These are phyloP conservation scores for Amphiprion ocellaris DNA, from an alignment of 2,113 vertebrate species.

Conservation along the genomic window DNA sequence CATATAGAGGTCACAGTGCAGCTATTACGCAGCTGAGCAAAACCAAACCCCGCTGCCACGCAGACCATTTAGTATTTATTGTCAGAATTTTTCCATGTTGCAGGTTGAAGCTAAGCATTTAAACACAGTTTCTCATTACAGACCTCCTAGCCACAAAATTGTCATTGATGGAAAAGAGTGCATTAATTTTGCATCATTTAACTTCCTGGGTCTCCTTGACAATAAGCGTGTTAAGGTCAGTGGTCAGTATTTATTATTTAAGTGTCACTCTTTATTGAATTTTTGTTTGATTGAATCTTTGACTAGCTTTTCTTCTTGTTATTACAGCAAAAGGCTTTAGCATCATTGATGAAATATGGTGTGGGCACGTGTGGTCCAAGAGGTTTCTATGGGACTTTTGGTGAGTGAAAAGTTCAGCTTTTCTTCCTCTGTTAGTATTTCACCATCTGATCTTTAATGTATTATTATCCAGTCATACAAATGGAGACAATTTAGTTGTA, in stretches of 20 bases:
- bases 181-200: slow-evolving; percentile 96
- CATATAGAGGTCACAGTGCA: too few relatives aligned
- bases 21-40: too few relatives aligned
- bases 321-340: slow-evolving; percentile 89
- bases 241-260: slow-evolving; percentile 76
- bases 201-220: slow-evolving; percentile 95
- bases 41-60: too few relatives aligned
- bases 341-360: slow-evolving; percentile 94
- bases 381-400: slow-evolving; percentile 98
- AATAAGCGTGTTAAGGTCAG: slow-evolving; percentile 94
- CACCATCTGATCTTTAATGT: not conserved
- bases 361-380: slow-evolving; percentile 97
- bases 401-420: slow-evolving; percentile 72
- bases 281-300: not conserved
- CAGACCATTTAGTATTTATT: too few relatives aligned
- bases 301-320: not conserved
- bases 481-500: too few relatives aligned
- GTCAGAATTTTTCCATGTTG: too few relatives aligned
- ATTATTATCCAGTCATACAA: too few relatives aligned
- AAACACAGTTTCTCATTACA: slow-evolving; percentile 71
- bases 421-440: not conserved
- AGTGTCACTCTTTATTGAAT: not conserved
- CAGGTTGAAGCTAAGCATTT: not conserved
- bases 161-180: slow-evolving; percentile 94
- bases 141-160: slow-evolving; percentile 93